These are phyloP conservation scores for Anadara kagoshimensis DNA, from an alignment of 1,140 invertebrate species.

Conservation along the genomic window DNA sequence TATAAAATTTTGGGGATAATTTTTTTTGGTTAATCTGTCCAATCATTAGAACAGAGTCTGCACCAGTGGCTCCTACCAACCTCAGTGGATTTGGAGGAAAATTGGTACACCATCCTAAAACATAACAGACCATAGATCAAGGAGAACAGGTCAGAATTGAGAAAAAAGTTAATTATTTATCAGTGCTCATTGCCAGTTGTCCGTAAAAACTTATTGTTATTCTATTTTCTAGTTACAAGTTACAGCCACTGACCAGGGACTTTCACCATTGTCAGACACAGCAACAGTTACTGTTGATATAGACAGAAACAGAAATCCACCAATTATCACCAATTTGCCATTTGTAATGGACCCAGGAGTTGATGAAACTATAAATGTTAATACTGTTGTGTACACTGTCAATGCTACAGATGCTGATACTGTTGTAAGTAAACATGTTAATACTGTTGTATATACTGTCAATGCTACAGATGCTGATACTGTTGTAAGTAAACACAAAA, in stretches of 20 bases:
- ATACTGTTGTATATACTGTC: conserved; percentile 38
- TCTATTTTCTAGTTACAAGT: conserved; percentile 41
- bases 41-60: too few relatives aligned
- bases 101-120: too few relatives aligned
- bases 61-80: too few relatives aligned
- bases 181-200: too few relatives aligned
- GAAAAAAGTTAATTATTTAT: too few relatives aligned
- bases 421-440: conserved; percentile 35
- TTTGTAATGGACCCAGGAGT: conserved; percentile 19
- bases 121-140: too few relatives aligned
- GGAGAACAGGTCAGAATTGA: too few relatives aligned
- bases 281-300: conserved; percentile 49
- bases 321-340: conserved; percentile 35
- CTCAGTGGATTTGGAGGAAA: too few relatives aligned
- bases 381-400: conserved; percentile 38
- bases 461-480: conserved; percentile 57
- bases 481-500: conserved; percentile 34
- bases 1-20: too few relatives aligned
- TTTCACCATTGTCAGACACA: conserved; percentile 8
- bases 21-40: too few relatives aligned
- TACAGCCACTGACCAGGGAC: conserved; percentile 41
- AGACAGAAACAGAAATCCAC: conserved; percentile 43
- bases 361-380: conserved; percentile 12
- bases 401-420: conserved; percentile 57
- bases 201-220: too few relatives aligned